Evolutionary conservation across 2,888 invertebrate species (phyloP).

Genomic region (Mimachlamys varia): DNA sequence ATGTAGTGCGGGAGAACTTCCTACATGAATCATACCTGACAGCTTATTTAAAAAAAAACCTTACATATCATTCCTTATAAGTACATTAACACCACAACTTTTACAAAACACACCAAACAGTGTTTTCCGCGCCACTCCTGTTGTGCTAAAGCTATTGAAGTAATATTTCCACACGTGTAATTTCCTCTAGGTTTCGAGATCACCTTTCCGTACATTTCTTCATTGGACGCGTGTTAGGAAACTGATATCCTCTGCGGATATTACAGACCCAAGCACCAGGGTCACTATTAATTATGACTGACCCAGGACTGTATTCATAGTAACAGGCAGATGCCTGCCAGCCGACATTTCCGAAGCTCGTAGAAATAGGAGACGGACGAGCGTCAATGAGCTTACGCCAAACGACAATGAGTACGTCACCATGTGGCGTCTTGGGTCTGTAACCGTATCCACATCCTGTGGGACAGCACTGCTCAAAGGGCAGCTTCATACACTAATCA

Average conservation of each 20-base stretch:
- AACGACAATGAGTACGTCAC: neutral
- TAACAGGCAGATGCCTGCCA: neutral
- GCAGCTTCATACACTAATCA: neutral
- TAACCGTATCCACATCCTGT: neutral
- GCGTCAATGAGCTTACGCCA: neutral
- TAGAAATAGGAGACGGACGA: neutral
- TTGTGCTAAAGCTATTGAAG: no score
- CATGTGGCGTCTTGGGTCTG: neutral
- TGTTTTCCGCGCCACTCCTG: neutral
- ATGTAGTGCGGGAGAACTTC: no score
- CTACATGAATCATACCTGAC: no score
- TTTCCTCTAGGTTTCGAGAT: neutral
- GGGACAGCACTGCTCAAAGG: neutral
- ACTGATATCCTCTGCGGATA: neutral
- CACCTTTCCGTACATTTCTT: neutral
- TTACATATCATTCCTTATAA: no score
- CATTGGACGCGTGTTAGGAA: neutral
- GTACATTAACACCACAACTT: neutral
- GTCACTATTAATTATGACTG: neutral
- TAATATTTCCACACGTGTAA: neutral
- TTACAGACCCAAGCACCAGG: neutral
- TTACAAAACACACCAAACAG: neutral
- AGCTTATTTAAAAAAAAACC: no score
- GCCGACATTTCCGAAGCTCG: constrained; percentile 5
- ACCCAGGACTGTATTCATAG: neutral